Evolutionary conservation across 2,888 invertebrate genomes (phyloP), one percentile per base, ranked within the genome.

Genomic region (Carterocephalus palaemon): DNA sequence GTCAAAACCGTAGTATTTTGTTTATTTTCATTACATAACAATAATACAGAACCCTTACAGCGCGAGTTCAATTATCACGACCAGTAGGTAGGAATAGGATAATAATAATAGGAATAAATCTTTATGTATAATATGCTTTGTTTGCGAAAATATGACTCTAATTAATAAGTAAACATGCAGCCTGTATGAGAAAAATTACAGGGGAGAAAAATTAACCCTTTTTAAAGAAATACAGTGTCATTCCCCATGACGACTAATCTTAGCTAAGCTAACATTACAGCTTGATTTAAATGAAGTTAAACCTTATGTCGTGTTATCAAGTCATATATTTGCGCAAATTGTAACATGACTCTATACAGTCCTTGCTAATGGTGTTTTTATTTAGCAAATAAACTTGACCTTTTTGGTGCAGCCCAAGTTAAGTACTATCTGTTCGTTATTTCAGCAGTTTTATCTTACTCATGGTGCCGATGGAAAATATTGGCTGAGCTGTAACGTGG

Each of bases 331-430:
- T 20, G 23, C 7, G 2, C 15, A 22, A n/a, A 7, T 15, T 3
- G 20, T 20, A 20, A 10, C 10, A 10, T 16, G 9, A 34, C 28
- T 28, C 16, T 36, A 34, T 29, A n/a, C n/a, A 20, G 15, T 33
- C 17, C n/a, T 9, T 19, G 41, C 28, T 34, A 42, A 42, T 42
- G 42, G 34, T 28, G 42, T 28, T 42, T 42, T 36, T 42, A 34
- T 36, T 16, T 28, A 13, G 22, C 42, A 42, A 42, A 42, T 42
- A 42, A 36, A 36, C 42, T 42, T 34, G 42, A 42, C 42, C 42
- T 34, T 42, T 36, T 42, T 36, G 22, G n/a, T n/a, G n/a, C n/a
- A n/a, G n/a, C n/a, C n/a, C 22, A 26, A 16, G 42, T 36, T 28
- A 34, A 19, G 26, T 20, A 22, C 36, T 42, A 26, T 34, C 22